These are phyloP conservation scores for Leptodirus hochenwartii DNA, from an alignment of 2,888 invertebrate species.

Conservation along the genomic window DNA sequence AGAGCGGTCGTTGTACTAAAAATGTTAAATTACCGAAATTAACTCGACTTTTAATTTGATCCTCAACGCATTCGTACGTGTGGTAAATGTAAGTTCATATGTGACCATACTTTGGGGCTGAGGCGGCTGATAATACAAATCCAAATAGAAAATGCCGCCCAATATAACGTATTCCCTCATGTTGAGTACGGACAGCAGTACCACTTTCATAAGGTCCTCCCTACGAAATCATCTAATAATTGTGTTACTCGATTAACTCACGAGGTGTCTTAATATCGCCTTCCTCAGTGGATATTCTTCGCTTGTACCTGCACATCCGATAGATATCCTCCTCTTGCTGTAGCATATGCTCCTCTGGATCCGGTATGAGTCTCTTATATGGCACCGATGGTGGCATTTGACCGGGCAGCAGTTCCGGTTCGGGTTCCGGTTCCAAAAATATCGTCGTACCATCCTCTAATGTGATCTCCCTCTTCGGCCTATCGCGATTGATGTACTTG, in stretches of 20 bases:
- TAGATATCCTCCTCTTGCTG: too few relatives aligned
- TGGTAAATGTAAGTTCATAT: conserved; percentile 31
- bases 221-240: background rate
- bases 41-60: conserved; percentile 4
- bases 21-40: conserved; percentile 2
- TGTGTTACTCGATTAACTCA: background rate
- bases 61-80: conserved; percentile 29
- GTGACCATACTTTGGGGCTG: conserved; percentile 44
- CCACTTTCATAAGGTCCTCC: conserved; percentile 15
- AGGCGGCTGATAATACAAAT: conserved; percentile 58
- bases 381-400: conserved; percentile 22
- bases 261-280: too few relatives aligned
- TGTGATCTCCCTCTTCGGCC: conserved; percentile 9
- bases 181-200: conserved; percentile 44
- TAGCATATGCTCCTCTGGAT: too few relatives aligned
- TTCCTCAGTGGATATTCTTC: too few relatives aligned
- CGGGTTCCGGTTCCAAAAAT: conserved; percentile 10
- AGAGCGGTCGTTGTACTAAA: conserved; percentile 26
- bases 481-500: conserved; percentile 18
- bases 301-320: too few relatives aligned
- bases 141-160: conserved; percentile 57
- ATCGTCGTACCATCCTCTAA: conserved; percentile 13
- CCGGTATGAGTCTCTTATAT: conserved; percentile 20
- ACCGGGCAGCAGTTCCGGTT: conserved; percentile 13
- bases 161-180: conserved; percentile 55